Conservation (phyloP, 1,140 invertebrate genomes). For the Apolygus lucorum region DNA sequence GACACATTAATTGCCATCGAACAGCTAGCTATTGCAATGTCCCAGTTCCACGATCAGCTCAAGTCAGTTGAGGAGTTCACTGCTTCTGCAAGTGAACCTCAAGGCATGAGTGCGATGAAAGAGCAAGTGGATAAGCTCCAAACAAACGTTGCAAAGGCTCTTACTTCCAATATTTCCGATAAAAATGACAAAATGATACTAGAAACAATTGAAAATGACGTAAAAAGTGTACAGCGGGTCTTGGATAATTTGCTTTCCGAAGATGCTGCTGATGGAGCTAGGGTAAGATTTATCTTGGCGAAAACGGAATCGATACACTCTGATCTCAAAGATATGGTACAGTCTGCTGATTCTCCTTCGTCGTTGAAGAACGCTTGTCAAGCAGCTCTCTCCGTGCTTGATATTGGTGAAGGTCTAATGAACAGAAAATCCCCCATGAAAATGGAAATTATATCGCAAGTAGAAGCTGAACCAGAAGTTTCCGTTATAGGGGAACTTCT, state of each 20-base stretch:
- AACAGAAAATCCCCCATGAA: slow-evolving; percentile 1
- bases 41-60: slow-evolving; percentile 12
- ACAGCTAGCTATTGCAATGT: slow-evolving; percentile 16
- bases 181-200: slow-evolving; percentile 22
- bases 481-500: slow-evolving; percentile 12
- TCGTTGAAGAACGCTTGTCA: slow-evolving; percentile 7
- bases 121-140: slow-evolving; percentile 19
- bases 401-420: slow-evolving; percentile 2
- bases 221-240: slow-evolving; percentile 23
- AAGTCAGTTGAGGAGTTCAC: slow-evolving; percentile 10
- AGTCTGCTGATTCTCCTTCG: background rate
- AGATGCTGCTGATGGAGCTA: slow-evolving; percentile 4
- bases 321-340: slow-evolving; percentile 15
- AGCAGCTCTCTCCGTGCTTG: slow-evolving; percentile 1
- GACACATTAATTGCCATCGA: slow-evolving; percentile 12
- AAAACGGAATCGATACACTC: slow-evolving; percentile 10
- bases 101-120: slow-evolving; percentile 21
- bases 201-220: slow-evolving; percentile 20
- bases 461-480: slow-evolving; percentile 1
- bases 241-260: slow-evolving; percentile 19
- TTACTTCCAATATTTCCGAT: slow-evolving; percentile 3
- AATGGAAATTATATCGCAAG: slow-evolving; percentile 7
- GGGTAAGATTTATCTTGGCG: slow-evolving; percentile 19
- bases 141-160: slow-evolving; percentile 14
- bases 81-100: background rate